Evolutionary conservation across 37 sponge, comb jelly and placozoan species (phyloP), one percentile per base, ranked within the genome.

Genomic region (Mnemiopsis leidyi): DNA sequence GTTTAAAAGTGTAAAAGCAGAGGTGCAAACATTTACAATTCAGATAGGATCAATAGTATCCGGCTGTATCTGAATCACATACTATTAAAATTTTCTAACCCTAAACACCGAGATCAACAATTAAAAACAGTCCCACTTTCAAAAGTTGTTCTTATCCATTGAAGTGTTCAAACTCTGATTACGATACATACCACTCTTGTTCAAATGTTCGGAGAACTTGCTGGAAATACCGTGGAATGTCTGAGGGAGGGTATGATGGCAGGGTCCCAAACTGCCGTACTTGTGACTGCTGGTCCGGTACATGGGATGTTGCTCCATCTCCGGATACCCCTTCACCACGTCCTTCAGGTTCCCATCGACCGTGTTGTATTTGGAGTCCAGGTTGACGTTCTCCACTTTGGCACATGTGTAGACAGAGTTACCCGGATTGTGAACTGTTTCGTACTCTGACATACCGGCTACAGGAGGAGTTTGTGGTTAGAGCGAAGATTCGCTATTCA

Each of bases 331-430:
- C 36, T 82, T 30, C 31, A 82, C 82, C 7, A 82, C 82, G 23
- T 82, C 82, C 82, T 82, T 82, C 82, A 82, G 82, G 38, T 82
- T 82, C 35, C 82, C 82, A 7, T 82, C 82, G 23, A 82, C 38
- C 35, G 2, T 23, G 3, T 30, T 31, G 38, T 82, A 82, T 7
- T 30, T 36, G 38, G 37, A 36, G 36, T 82, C 23, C 7, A 82
- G 82, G 38, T 82, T 36, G 37, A 82, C 82, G 38, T 82, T 82
- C 36, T 31, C 38, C 7, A 82, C 82, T 13, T 82, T 82, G 38
- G 82, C 82, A 82, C 82, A 82, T 7, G 82, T 82, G 82, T 82
- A 82, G 7, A 82, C 82, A 82, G 82, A 82, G 82, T 82, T 82
- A 7, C 82, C 82, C 7, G 82, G 82, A 37, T 82, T 82, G 82